Conservation (phyloP, 2,113 vertebrate genomes). For the Coptodon rendalli region DNA sequence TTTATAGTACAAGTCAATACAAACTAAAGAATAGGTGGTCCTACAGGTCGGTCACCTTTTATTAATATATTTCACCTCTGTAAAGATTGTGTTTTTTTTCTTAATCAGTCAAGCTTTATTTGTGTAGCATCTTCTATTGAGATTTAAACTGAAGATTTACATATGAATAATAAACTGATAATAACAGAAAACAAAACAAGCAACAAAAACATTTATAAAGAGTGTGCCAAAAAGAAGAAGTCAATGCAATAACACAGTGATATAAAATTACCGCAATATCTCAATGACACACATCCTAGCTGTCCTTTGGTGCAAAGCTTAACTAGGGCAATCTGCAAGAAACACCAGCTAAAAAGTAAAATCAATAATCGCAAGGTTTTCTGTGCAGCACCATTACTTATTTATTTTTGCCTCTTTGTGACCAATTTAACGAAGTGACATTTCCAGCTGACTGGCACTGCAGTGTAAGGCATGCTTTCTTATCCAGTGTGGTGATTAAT, state of each 20-base stretch:
- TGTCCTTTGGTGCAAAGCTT: neutral
- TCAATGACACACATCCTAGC: neutral
- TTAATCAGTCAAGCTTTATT: neutral
- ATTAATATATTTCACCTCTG: neutral
- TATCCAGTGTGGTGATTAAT: neutral
- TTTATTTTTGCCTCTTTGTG: neutral
- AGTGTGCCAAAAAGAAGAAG: neutral
- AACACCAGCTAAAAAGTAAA: neutral
- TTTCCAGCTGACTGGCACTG: neutral
- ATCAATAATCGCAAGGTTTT: neutral
- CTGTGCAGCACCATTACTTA: neutral
- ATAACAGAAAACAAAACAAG: neutral
- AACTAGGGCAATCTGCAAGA: rapidly evolving
- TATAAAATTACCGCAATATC: too few relatives aligned
- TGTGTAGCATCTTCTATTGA: neutral
- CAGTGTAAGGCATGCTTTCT: neutral
- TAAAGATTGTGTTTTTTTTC: neutral
- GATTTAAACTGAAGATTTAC: neutral
- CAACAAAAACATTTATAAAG: neutral
- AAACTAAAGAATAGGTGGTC: neutral
- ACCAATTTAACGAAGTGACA: neutral
- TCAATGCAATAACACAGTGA: neutral
- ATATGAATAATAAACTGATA: neutral
- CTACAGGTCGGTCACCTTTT: neutral
- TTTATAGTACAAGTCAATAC: neutral